These are phyloP conservation scores for Meriones psammophilus DNA, from an alignment of 2,797 vertebrate species.

Conservation along the genomic window DNA sequence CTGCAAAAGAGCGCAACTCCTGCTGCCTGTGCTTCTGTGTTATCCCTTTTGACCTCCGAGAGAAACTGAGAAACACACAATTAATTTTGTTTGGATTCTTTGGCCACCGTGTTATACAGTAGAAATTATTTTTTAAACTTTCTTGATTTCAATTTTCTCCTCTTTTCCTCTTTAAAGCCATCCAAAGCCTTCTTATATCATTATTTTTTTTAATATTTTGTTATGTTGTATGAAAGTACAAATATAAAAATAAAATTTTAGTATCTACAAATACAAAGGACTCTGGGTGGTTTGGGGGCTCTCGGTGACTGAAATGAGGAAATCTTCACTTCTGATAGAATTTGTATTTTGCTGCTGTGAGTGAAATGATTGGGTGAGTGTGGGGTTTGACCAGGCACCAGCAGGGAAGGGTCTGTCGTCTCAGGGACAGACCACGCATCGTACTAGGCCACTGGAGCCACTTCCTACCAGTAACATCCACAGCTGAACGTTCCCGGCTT, in stretches of 20 bases:
- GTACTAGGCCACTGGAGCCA: background rate
- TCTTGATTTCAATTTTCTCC: background rate
- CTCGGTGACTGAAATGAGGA: background rate
- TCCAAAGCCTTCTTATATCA: background rate
- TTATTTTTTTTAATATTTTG: background rate
- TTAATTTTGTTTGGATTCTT: background rate
- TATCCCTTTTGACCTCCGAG: background rate
- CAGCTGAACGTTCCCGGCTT: background rate
- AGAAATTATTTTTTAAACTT: background rate
- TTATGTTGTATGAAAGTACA: constrained; percentile 75
- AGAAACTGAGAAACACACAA: background rate
- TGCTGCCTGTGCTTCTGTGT: background rate
- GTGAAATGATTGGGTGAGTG: no score
- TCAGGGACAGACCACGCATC: background rate
- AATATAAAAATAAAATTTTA: constrained; percentile 61
- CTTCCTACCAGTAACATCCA: background rate
- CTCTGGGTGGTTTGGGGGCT: constrained; percentile 39
- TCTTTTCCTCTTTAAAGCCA: background rate
- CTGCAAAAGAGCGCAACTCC: background rate
- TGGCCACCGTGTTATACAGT: no score
- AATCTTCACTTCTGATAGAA: constrained; percentile 29
- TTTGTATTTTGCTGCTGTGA: background rate
- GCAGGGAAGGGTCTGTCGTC: background rate
- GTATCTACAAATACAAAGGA: constrained; percentile 78
- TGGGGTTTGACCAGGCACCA: background rate